Conservation (phyloP, 2,888 invertebrate species). For the Anticlea derivata region DNA sequence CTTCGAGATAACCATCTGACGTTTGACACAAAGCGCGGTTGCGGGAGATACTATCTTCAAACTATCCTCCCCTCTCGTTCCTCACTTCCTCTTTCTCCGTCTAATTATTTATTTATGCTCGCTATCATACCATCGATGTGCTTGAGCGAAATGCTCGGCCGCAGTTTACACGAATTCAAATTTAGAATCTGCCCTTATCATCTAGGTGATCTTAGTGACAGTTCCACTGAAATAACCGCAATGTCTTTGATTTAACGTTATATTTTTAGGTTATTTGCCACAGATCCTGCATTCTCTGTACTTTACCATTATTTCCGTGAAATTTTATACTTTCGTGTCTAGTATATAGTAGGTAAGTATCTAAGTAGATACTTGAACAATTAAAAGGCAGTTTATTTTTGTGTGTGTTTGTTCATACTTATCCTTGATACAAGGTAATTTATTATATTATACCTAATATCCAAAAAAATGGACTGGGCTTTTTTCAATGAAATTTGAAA, state of each 20-base stretch:
- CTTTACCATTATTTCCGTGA: neutral
- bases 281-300: neutral
- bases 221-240: constrained; percentile 56
- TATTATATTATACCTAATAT: no score
- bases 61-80: constrained; percentile 65
- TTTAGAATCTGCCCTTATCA: constrained; percentile 74
- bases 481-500: no score
- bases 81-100: constrained; percentile 69
- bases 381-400: no score
- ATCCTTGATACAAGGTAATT: no score
- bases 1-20: constrained; percentile 79
- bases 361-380: no score
- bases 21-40: constrained; percentile 84
- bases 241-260: constrained; percentile 37
- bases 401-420: no score
- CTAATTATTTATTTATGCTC: constrained; percentile 82
- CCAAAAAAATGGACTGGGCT: no score
- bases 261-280: neutral
- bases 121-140: constrained; percentile 80
- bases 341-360: no score
- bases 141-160: constrained; percentile 71
- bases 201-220: constrained; percentile 70
- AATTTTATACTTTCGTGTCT: no score
- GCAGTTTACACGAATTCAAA: constrained; percentile 71
- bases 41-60: constrained; percentile 76